phyloP scores from a whole-genome alignment of 2,888 invertebrate species.

The Marasmarcha lunaedactyla region DNA sequence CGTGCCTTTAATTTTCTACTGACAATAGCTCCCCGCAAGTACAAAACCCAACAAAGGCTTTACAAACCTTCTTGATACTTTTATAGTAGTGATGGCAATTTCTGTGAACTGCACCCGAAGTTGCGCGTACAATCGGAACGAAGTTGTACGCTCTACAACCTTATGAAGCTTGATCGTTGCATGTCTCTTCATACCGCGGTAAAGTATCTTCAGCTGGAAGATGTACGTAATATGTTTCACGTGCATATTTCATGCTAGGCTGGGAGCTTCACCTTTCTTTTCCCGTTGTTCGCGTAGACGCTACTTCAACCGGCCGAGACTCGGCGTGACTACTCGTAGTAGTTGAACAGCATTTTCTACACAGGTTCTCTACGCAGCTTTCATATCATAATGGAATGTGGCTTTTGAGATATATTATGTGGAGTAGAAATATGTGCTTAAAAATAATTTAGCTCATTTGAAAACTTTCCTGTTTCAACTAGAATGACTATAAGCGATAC shows the following conservation, averaged over 20 bases:
- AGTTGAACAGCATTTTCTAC: neutral
- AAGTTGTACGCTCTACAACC: neutral
- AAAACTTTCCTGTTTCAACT: no score
- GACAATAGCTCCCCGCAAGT: neutral
- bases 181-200: conserved; percentile 1
- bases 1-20: conserved; percentile 3
- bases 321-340: neutral
- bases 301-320: conserved; percentile 7
- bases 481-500: no score
- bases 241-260: conserved; percentile 12
- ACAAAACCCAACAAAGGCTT: neutral
- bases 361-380: no score
- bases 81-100: no score
- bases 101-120: no score
- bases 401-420: no score
- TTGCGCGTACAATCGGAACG: no score
- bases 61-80: neutral
- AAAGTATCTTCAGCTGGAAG: neutral
- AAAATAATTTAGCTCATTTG: no score
- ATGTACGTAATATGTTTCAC: conserved; percentile 8
- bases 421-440: no score
- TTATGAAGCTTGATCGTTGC: conserved; percentile 1
- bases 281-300: conserved; percentile 8
- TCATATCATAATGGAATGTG: no score
- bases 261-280: conserved; percentile 7